Percentiles rank a stretch among this genome's conserved stretches.
Evolutionary conservation across 2,113 vertebrate species (phyloP).

Genomic region (Leucopsar rothschildi): DNA sequence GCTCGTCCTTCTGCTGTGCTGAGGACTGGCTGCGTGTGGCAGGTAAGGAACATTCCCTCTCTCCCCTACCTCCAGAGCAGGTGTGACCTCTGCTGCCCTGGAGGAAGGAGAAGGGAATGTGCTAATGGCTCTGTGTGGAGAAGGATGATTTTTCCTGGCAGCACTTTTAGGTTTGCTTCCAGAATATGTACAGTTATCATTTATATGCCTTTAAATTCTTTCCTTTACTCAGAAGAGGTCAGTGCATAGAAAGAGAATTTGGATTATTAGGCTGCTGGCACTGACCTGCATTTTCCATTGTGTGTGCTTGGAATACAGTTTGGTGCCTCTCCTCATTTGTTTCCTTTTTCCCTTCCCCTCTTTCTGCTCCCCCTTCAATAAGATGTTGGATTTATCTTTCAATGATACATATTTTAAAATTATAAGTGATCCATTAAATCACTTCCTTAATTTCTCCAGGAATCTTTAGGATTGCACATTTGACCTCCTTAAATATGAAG

Average conservation of each 20-base stretch:
- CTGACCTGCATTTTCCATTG: conserved; percentile 24
- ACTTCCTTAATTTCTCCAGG: neutral
- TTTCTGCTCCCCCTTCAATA: neutral
- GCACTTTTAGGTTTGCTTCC: neutral
- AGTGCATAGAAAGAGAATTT: neutral
- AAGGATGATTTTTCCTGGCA: conserved; percentile 12
- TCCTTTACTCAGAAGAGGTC: conserved; percentile 25
- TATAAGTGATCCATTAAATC: neutral
- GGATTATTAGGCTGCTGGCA: conserved; percentile 25
- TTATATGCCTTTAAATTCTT: conserved; percentile 23
- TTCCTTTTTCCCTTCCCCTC: neutral
- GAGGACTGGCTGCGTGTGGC: neutral
- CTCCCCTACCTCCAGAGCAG: fast-evolving
- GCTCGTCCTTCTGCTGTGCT: neutral
- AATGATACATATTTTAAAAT: neutral
- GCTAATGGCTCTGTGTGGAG: neutral
- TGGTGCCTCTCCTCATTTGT: neutral
- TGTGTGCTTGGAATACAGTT: neutral
- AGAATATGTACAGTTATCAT: neutral
- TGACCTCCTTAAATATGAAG: neutral
- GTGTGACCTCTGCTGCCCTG: neutral
- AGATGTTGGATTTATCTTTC: neutral
- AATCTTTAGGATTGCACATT: neutral
- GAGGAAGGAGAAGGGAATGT: neutral
- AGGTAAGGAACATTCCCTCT: neutral